These are phyloP conservation scores for Cebidichthys violaceus DNA, from an alignment of 2,113 vertebrate species.

Conservation along the genomic window DNA sequence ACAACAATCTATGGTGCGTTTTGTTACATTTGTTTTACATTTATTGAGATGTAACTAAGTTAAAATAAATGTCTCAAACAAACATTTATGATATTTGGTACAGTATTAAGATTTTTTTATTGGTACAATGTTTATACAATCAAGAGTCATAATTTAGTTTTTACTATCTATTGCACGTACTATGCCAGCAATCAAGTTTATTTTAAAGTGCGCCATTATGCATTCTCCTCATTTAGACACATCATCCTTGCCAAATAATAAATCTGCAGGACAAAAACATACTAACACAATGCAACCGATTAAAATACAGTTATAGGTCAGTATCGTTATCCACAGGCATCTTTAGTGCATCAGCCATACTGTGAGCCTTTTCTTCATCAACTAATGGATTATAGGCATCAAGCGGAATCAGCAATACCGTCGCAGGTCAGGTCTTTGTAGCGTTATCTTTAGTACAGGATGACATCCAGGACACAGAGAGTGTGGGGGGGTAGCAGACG, in stretches of 20 bases:
- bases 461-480: neutral
- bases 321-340: neutral
- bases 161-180: neutral
- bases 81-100: slow-evolving; percentile 12
- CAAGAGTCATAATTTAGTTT: slow-evolving; percentile 14
- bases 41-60: slow-evolving; percentile 62
- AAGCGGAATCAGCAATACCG: neutral
- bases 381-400: neutral
- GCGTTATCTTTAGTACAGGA: slow-evolving; percentile 13
- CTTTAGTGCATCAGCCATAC: neutral
- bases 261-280: neutral
- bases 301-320: slow-evolving; percentile 5
- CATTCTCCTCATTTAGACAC: neutral
- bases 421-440: neutral
- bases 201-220: slow-evolving; percentile 19
- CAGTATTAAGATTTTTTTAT: slow-evolving; percentile 11
- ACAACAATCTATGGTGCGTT: slow-evolving; percentile 65
- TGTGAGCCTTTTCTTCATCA: neutral
- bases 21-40: slow-evolving; percentile 71
- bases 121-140: slow-evolving; percentile 20
- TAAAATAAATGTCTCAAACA: slow-evolving; percentile 68
- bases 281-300: neutral
- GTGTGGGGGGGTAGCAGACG: neutral
- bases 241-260: neutral
- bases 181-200: neutral